A percentile compares a stretch with the other conserved stretches of the same genome.
Conservation (phyloP, 2,113 vertebrate genomes). For the Regulus satrapa region DNA sequence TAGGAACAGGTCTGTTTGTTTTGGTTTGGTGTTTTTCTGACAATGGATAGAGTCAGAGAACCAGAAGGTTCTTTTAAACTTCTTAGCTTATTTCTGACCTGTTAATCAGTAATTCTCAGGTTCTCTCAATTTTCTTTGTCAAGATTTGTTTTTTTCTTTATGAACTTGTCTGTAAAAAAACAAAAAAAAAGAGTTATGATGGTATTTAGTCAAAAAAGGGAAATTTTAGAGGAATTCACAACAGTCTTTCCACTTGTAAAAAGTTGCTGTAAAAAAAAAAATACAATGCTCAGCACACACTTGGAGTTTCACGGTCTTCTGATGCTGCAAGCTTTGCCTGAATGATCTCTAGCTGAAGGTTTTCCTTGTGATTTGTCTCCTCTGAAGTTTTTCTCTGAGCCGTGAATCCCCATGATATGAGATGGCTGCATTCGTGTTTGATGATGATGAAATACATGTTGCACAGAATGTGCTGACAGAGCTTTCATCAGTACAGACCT, state of each 20-base stretch:
- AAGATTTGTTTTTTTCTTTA: background rate
- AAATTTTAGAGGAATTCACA: background rate
- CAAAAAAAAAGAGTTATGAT: background rate
- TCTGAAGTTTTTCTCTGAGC: background rate
- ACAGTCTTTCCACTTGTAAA: background rate
- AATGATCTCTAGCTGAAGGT: background rate
- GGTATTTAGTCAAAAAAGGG: background rate
- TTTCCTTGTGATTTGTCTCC: background rate
- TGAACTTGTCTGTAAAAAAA: background rate
- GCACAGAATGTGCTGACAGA: background rate
- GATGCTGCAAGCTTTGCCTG: background rate
- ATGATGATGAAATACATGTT: background rate
- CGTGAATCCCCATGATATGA: background rate
- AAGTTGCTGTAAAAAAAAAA: background rate
- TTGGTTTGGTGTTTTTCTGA: background rate
- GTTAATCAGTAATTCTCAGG: background rate
- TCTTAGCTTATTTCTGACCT: background rate
- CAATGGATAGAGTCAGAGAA: background rate
- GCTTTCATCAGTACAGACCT: background rate
- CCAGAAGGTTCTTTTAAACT: background rate
- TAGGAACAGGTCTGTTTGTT: background rate
- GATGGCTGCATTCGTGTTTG: background rate
- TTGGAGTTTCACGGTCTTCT: background rate
- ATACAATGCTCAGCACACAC: background rate
- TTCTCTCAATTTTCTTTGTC: background rate